Base-by-base conservation (phyloP, 2,797 vertebrate genomes). In the Otus scops region DNA sequence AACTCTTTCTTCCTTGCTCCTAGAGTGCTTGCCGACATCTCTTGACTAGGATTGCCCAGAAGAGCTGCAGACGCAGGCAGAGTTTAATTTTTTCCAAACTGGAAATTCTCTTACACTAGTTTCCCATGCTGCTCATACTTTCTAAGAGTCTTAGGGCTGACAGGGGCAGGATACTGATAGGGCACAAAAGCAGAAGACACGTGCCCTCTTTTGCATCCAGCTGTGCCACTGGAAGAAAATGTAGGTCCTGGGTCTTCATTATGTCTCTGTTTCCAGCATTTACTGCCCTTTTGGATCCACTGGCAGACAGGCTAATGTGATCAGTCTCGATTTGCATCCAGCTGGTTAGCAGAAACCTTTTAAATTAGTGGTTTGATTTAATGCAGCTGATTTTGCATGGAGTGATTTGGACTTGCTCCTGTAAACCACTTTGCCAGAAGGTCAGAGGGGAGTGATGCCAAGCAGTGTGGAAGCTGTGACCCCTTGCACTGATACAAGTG, bases 331-430 rank as follows among this genome's bases (percentile, higher is more conserved):
- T 88, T 90, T 45, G 57, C 41, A 64, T 93, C 45, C 77, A 92
- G 24, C 77, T 92, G 90, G 27, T 82, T 88, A 79, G 60, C 24
- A 92, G 70, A 91, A 95, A 74, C 76, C n/a, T 85, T 91, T 91
- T 59, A 54, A 82, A 87, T 91, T 39, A 83, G 36, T 51, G 38
- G 38, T 79, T 88, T 89, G 78, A 80, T 95, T 89, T 85, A 88
- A 93, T 88, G 56, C 68, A 83, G 18, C 36, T 74, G 81, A 82
- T 82, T 85, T 76, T 87, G 24, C 1, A 1, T 56, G 67, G 56
- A 70, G 32, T 45, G 36, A 61, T 56, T 91, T 93, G 23, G 19
- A 63, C 48, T 39, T 65, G 32, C 59, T 91, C 34, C 68, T 87
- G 61, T 89, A 90, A 92, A 65, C 41, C 30, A 13, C 15, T 83